Evolutionary conservation across 92 coral and sea anemone genomes (phyloP).

Genomic region (Siderastrea radians): DNA sequence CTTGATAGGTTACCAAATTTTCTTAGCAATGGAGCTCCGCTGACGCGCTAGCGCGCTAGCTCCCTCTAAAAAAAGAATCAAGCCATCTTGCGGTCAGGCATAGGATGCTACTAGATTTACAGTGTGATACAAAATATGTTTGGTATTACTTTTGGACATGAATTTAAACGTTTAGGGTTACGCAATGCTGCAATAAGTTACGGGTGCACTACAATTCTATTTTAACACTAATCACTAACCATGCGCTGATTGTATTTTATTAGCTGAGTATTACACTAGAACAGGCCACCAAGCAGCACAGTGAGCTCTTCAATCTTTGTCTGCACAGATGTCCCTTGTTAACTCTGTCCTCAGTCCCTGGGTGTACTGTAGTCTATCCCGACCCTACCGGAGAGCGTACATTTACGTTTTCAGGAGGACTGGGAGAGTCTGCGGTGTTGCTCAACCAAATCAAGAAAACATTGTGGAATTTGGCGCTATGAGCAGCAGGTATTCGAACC

Average conservation of each 20-base stretch:
- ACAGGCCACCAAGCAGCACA: conserved; percentile 42
- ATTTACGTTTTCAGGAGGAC: conserved; percentile 48
- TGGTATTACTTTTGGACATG: too few species aligned
- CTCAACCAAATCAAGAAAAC: not conserved
- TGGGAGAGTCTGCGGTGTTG: conserved; percentile 27
- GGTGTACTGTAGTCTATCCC: conserved; percentile 61
- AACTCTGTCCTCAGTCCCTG: conserved; percentile 57
- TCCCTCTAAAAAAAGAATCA: too few species aligned
- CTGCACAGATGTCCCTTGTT: conserved; percentile 72
- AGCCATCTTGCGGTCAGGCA: too few species aligned
- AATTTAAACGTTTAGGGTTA: too few species aligned
- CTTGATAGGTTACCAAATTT: too few species aligned
- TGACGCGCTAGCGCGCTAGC: too few species aligned
- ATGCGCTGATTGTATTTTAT: not conserved
- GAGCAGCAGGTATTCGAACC: conserved; percentile 8
- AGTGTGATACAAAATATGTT: too few species aligned
- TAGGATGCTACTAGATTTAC: too few species aligned
- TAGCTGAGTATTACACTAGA: conserved; percentile 68
- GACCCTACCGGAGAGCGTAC: conserved; percentile 67
- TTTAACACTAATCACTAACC: not conserved
- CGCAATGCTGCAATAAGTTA: too few species aligned
- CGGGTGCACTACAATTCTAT: too few species aligned
- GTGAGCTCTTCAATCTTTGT: conserved; percentile 64
- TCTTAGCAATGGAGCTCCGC: too few species aligned
- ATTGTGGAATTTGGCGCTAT: not conserved